phyloP scores from a whole-genome alignment of 2,797 vertebrate genomes.

The Xyrichtys novacula region DNA sequence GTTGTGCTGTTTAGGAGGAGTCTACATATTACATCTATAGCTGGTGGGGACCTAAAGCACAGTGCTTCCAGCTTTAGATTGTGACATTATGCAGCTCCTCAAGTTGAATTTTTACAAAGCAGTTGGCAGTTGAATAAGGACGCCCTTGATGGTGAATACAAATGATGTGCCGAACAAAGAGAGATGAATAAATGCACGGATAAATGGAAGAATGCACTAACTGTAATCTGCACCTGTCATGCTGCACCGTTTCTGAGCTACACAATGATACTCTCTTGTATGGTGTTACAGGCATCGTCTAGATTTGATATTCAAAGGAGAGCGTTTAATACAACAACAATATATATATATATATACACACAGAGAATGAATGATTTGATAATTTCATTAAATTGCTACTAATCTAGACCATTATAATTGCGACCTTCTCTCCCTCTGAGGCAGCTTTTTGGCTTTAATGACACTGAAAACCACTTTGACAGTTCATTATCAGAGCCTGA shows the following conservation, averaged over 20 bases:
- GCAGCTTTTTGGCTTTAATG: no score
- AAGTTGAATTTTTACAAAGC: conserved; percentile 25
- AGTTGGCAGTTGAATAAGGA: not conserved
- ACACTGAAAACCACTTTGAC: no score
- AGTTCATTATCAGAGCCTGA: no score
- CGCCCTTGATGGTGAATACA: conserved; percentile 26
- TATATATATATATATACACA: no score
- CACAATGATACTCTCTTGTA: not conserved
- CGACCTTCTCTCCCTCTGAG: no score
- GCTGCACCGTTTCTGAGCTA: not conserved
- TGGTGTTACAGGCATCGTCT: not conserved
- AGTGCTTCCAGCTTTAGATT: not conserved
- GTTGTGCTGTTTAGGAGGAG: conserved; percentile 10
- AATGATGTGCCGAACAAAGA: conserved; percentile 27
- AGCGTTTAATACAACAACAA: no score
- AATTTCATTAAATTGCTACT: no score
- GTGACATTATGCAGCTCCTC: conserved; percentile 8
- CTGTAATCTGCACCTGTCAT: not conserved
- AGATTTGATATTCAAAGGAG: not conserved
- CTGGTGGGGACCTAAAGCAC: not conserved
- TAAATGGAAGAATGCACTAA: conserved; percentile 7
- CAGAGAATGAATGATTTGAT: no score
- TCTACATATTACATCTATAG: conserved; percentile 1
- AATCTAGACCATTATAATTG: no score
- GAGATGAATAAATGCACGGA: conserved; percentile 12